phyloP scores from a whole-genome alignment of 2,797 vertebrate genomes.

The Apogon hyalosoma region DNA sequence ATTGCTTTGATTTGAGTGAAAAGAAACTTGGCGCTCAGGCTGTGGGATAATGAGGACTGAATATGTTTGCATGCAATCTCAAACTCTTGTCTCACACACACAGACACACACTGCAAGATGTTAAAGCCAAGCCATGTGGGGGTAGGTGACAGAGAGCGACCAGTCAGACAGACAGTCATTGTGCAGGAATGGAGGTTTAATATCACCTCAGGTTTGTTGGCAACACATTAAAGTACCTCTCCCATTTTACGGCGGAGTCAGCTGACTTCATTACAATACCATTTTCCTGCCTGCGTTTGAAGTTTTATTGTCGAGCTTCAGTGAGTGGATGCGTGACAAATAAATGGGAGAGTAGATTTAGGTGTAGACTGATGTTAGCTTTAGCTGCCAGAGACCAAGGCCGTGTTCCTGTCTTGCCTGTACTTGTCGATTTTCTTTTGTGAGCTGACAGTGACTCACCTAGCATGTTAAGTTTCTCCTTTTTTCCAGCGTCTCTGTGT shows the following conservation, averaged over 20 bases:
- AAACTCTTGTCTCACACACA: constrained; percentile 27
- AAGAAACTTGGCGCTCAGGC: constrained; percentile 55
- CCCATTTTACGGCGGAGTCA: constrained; percentile 54
- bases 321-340: constrained; percentile 60
- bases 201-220: constrained; percentile 74
- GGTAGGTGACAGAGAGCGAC: constrained; percentile 74
- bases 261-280: constrained; percentile 59
- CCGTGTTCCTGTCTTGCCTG: constrained; percentile 53
- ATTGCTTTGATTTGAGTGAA: constrained; percentile 47
- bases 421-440: constrained; percentile 67
- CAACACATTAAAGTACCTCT: constrained; percentile 69
- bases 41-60: constrained; percentile 59
- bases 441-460: constrained; percentile 60
- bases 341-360: constrained; percentile 60
- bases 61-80: constrained; percentile 48
- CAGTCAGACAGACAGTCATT: constrained; percentile 71
- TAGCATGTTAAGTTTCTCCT: constrained; percentile 44
- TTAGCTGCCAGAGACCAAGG: too few relatives aligned
- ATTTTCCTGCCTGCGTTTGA: constrained; percentile 62
- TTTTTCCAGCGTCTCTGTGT: constrained; percentile 21
- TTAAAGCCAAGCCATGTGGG: constrained; percentile 67
- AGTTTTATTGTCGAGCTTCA: constrained; percentile 64
- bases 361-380: constrained; percentile 47
- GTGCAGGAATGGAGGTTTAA: constrained; percentile 74
- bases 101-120: constrained; percentile 21